Evolutionary conservation across 2,797 vertebrate genomes (phyloP), one percentile per base, ranked within the genome.

Genomic region (Melanotaenia pygmaea): DNA sequence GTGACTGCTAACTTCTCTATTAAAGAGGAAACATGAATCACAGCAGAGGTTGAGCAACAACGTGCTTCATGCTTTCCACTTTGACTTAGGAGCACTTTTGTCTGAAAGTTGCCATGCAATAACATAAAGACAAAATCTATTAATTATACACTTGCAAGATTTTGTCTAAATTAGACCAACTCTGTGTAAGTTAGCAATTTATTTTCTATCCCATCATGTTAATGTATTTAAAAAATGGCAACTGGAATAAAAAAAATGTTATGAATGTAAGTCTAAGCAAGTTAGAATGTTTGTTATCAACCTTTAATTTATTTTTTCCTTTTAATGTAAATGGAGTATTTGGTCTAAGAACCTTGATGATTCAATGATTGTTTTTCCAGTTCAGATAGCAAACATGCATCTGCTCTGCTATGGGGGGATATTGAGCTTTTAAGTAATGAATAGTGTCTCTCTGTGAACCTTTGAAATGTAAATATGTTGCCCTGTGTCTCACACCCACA

Each of bases 401-500:
- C 65, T 67, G 64, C 79, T 89, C 72, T 66, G 56, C 73, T 67
- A 72, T 82, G 82, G 88, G 86, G 35, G 85, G 82, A 89, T 86
- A 84, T 11, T 67, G 71, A 68, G 67, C 66, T 71, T 81, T 82
- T 89, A 89, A 89, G 91, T 86, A 88, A 89, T 84, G 76, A 89
- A 69, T 70, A 78, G 81, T 67, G 67, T 59, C 63, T 72, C 69
- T 81, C 72, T 72, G 71, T 72, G 54, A 86, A 71, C 75, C 89
- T 93, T 92, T 93, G 86, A 93, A 90, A 90, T 93, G 90, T 82
- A 90, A 93, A 93, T 91, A 72, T 2, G 1, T 38, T n/a, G 22
- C 24, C 7, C 77, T 77, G 66, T 70, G 76, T 87, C 74, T 67
- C 76, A 76, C 68, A 56, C 59, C 40, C 47, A 43, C 54, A 85